Base-by-base conservation (phyloP, 2,797 vertebrate genomes). In the Sebastes minor region DNA sequence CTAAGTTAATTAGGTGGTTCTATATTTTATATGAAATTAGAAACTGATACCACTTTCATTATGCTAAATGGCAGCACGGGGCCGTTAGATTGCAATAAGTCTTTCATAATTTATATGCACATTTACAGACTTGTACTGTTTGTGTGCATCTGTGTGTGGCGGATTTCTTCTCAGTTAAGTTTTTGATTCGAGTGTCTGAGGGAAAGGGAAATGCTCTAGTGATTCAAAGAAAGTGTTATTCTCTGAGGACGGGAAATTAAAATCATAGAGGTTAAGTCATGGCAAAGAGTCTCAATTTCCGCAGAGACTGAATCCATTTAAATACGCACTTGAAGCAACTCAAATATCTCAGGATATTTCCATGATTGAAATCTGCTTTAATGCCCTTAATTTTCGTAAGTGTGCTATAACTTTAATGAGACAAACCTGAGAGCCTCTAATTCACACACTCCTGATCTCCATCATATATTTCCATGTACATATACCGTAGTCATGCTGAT, bases 361-460 rank as follows among this genome's bases (percentile, higher is more conserved):
- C 67, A 46, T 70, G 69, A 87, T 65, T 89, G 61, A 83, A 64
- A 62, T 81, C 57, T 16, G 6, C 64, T 85, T 81, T 78, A 83
- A 86, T 65, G 69, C 32, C 71, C 62, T 82, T 80, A 78, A 90
- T 91, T 88, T 75, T 76, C 55, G 7, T 87, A 78, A 89, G 85
- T 92, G 86, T 79, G 55, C 88, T 57, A 53, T 85, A 73, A 87
- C 74, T 80, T 85, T 88, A 81, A 86, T 82, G 78, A 77, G 61
- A 81, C 57, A 86, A 68, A 86, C 63, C 56, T 53, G 62, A 91
- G 65, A 81, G 78, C 62, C 76, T 83, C 74, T 74, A 72, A 83
- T 82, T 86, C 81, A 83, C 77, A 81, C 74, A 66, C 67, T 64
- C 32, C 55, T 59, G 56, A 65, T 77, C 70, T 49, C 82, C 52